Evolutionary conservation across 2,888 invertebrate genomes (phyloP).

Genomic region (Ectobius pallidus): DNA sequence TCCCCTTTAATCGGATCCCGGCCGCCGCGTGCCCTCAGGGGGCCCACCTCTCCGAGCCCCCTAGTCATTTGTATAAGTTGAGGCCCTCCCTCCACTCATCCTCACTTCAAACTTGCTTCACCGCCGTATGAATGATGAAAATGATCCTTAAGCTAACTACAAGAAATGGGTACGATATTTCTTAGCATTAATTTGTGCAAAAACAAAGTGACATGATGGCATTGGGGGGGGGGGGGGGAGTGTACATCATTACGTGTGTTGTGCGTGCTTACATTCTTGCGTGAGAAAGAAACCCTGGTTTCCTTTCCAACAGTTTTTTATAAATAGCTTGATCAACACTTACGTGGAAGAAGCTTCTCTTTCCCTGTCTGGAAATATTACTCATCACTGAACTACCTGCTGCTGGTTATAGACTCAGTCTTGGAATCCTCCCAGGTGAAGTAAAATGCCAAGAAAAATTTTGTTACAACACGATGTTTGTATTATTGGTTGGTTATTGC

Average conservation of each 20-base stretch:
- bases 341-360: too few species aligned
- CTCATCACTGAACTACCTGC: too few species aligned
- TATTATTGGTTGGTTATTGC: too few species aligned
- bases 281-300: neutral
- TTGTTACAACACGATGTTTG: too few species aligned
- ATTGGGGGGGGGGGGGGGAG: neutral
- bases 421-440: too few species aligned
- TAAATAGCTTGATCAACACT: too few species aligned
- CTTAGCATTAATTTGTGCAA: slow-evolving; percentile 13
- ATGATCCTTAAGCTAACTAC: neutral
- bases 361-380: too few species aligned
- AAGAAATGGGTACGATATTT: slow-evolving; percentile 13
- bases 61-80: slow-evolving; percentile 22
- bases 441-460: too few species aligned
- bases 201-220: slow-evolving; percentile 8
- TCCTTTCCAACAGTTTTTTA: slow-evolving; percentile 10
- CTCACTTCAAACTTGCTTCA: neutral
- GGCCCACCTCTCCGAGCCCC: slow-evolving; percentile 6
- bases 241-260: neutral
- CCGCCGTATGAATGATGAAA: slow-evolving; percentile 1
- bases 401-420: too few species aligned
- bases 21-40: slow-evolving; percentile 18
- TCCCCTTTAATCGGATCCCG: slow-evolving; percentile 18
- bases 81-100: slow-evolving; percentile 4
- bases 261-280: neutral